These are phyloP conservation scores for Otolemur crassicaudatus DNA, from an alignment of 2,797 vertebrate species.

Conservation along the genomic window DNA sequence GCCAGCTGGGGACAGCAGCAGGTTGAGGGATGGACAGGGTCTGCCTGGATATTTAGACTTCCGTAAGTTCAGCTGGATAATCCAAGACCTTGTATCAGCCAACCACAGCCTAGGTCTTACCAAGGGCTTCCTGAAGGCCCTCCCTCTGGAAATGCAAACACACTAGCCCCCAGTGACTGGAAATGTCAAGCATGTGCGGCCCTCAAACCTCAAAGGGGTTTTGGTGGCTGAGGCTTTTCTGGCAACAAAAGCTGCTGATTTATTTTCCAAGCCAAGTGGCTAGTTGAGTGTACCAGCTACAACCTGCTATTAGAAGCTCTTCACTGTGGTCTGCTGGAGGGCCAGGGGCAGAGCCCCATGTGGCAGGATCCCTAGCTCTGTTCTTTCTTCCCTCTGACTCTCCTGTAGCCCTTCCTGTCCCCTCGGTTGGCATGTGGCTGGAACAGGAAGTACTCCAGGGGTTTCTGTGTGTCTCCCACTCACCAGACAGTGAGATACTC, in stretches of 20 bases:
- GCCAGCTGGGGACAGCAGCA: accelerated
- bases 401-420: neutral
- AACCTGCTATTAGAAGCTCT: constrained; percentile 28
- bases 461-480: neutral
- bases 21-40: accelerated
- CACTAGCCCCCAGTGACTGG: neutral
- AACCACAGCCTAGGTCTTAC: neutral
- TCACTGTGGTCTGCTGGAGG: neutral
- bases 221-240: constrained; percentile 54
- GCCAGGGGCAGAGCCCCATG: neutral
- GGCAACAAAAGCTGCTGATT: constrained; percentile 50
- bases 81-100: accelerated
- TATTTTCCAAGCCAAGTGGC: neutral
- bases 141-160: neutral
- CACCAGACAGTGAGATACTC: accelerated
- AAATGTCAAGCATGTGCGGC: neutral
- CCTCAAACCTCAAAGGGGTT: constrained; percentile 8
- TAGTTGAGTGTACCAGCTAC: neutral
- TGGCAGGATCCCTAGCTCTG: no score
- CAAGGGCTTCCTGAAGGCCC: no score
- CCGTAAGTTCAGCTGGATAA: neutral
- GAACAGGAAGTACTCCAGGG: neutral
- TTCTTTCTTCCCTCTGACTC: neutral
- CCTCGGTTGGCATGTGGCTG: neutral
- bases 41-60: neutral